Base-by-base conservation (phyloP, 1,140 invertebrate genomes). In the Orussus abietinus region DNA sequence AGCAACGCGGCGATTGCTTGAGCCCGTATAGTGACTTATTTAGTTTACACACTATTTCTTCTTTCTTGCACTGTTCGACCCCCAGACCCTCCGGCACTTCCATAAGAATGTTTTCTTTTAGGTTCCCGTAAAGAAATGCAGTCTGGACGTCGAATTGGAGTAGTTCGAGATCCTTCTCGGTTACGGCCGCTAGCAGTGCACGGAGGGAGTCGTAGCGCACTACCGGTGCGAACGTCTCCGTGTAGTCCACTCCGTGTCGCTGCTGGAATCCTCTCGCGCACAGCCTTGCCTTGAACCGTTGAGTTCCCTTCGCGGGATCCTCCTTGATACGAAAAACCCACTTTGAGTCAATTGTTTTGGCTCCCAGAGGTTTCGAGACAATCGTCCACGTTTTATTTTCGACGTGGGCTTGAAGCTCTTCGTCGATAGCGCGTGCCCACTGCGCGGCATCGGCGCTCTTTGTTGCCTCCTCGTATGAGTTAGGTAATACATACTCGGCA, bases 1-100 rank as follows among this genome's bases (percentile, higher is more conserved):
- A 66, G 41, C 62, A 65, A 13, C 61, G 34, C 3, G 59, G 53
- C 22, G 72, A 48, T 43, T 73, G 66, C 38, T 70, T 69, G n/a
- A 74, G 40, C 1, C 67, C 67, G 49, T 71, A 70, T 3, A 72
- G 14, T 11, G 54, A 57, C 47, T 64, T 70, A 15, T 33, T 51
- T 47, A 73, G 45, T 38, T 57, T 57, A 56, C 68, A 73, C 40
- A 53, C 49, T 29, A 28, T 34, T 9, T 46, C 37, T 1, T 10
- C 6, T 2, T 33, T 26, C 6, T 60, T 38, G 13, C 38, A 25
- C 4, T 41, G 26, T 4, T 42, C 26, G 11, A 45, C 20, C 2
- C 42, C 20, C 6, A 56, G 38, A 7, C 54, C 60, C 18, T 69
- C 33, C 10, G 73, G 67, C 42, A 59, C 51, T 34, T 51, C 7